Evolutionary conservation across 2,888 invertebrate genomes (phyloP), one percentile per base, ranked within the genome.

Genomic region (Pyrgus malvae): DNA sequence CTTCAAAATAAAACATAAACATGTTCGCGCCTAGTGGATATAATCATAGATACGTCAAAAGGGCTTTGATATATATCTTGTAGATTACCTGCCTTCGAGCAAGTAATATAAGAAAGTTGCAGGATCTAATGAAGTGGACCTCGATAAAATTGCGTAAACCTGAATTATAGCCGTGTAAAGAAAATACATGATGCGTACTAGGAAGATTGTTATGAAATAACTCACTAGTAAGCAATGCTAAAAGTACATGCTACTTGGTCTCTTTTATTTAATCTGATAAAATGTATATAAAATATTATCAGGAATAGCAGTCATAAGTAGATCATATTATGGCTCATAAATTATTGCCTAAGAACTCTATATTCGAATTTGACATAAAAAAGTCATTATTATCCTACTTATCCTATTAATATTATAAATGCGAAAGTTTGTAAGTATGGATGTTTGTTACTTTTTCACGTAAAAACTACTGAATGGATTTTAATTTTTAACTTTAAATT

Each of bases 31-130:
- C 44, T 51, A 44, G 44, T 51, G 51, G 51, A 44, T 51, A 51
- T 51, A 51, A 51, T 51, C 51, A 51, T 44, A 51, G 51, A 51
- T 51, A 51, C 44, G 51, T 51, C 51, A 51, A 44, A 51, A 44
- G 51, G 37, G 51, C 44, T 44, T 51, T 51, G 51, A 51, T 51
- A 51, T 51, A 51, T 44, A 51, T 44, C 51, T 51, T 44, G 35
- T 51, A 51, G 51, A 51, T 51, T 51, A 51, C 37, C 37, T 51
- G 51, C 51, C 51, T 51, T 19, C 35, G 51, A 51, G 51, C 51
- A 37, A 51, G 51, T 51, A 51, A 51, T 51, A 44, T 51, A 51
- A 51, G 51, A 51, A 51, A 51, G 44, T 51, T 44, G 44, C 37
- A 35, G 42, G 42, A 51, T 44, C 51, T 51, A 51, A 51, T 51